Base-by-base conservation (phyloP, 2,888 invertebrate species). In the Orthosia gracilis region DNA sequence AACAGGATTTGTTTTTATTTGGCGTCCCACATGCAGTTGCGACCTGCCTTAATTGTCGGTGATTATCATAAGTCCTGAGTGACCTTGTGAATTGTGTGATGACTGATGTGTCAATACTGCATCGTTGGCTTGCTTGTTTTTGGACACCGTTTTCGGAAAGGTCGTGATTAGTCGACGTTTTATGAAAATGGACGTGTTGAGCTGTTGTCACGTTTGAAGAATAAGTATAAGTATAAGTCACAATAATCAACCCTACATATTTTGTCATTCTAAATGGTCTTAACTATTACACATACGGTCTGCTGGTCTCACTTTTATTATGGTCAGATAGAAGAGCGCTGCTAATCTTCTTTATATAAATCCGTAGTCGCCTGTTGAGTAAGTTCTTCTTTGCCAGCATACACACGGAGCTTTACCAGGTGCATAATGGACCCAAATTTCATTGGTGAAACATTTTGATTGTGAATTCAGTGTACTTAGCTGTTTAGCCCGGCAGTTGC, bases 61-160 rank as follows among this genome's bases (percentile, higher is more conserved):
- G 83, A 90, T 88, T 87, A 90, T 85, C 80, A 82, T 68, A 83
- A 77, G 90, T 88, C 91, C 89, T 84, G 62, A 52, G 63, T 78
- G 89, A 90, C 91, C 90, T 91, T 88, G 89, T 69, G 62, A 45
- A 13, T 54, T 69, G 61, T 40, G 50, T 69, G 75, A 76, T 80
- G 78, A 83, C 74, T 80, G 83, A 75, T 77, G 74, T 73, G 78
- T 76, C 82, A 77, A 80, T 81, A 77, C 73, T 64, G 66, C 52
- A 70, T 47, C 18, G 67, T 61, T 62, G 58, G 54, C 52, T 67
- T 70, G 58, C 74, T 81, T 61, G 26, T 63, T 73, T 80, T 75
- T 63, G 52, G 15, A 31, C 31, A 61, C 26, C 23, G 7, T 40
- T 26, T 72, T 71, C 26, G 78, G 57, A 59, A 45, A 62, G 40